Base-by-base conservation (phyloP, 2,888 invertebrate genomes). In the Xylota segnis region DNA sequence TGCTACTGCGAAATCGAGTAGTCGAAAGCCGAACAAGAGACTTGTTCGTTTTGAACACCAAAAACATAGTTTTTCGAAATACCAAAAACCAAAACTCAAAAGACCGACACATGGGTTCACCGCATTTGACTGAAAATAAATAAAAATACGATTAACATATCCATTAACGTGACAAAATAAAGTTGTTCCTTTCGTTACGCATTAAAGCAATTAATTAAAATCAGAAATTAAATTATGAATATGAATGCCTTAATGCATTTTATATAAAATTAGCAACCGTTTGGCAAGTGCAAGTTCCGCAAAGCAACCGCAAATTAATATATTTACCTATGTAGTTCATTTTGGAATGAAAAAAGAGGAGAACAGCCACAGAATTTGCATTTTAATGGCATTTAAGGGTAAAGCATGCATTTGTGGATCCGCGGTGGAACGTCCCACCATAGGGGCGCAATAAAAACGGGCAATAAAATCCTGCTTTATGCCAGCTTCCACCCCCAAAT, bases 351-450 rank as follows among this genome's bases (percentile, higher is more conserved):
- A 37, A 18, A 71, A 47, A 47, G 34, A 14, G 23, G 23, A 50
- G 54, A 68, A 6, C 27, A 52, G 34, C 43, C 59, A 29, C 40
- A 9, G 12, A 50, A 70, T 76, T 82, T 75, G 70, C 82, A 82
- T 63, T 82, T 75, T 65, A 70, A 40, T 50, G 76, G 45, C 75
- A 63, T 32, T 29, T 56, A 50, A 47, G 56, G 56, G 56, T 56
- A 63, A 63, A 82, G 32, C 63, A 63, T 72, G 71, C 63, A 47
- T 75, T 65, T 75, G 75, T 63, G 18, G 61, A 54, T 63, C 45
- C 70, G 75, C 34, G 75, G 63, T 54, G n/a, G 2, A 37, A 40
- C 50, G 66, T 59, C 32, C 75, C 32, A 63, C 68, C 47, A 70
- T 63, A 50, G 10, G 40, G 50, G 40, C 56, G 40, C 56, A 65